Conservation (phyloP, 2,888 invertebrate genomes). For the Leptogaster cylindrica region DNA sequence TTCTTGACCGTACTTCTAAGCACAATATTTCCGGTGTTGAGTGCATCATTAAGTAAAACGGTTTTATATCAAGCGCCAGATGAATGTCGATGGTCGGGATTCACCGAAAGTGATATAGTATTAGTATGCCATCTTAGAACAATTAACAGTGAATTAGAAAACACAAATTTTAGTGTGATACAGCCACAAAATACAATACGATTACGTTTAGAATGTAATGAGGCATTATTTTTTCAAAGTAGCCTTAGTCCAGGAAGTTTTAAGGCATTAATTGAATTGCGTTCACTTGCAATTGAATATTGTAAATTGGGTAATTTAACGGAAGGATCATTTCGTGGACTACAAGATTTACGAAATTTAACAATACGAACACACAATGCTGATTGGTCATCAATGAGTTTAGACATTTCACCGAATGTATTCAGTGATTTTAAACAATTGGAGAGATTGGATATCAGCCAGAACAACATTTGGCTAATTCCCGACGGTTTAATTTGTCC, state of each 20-base stretch:
- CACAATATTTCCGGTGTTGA: conserved; percentile 54
- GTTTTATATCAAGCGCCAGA: conserved; percentile 79
- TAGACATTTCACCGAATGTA: conserved; percentile 81
- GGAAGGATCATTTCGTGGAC: conserved; percentile 78
- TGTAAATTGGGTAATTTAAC: conserved; percentile 88
- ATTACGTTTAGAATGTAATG: conserved; percentile 79
- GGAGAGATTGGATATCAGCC: conserved; percentile 83
- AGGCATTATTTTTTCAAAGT: conserved; percentile 79
- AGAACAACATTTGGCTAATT: conserved; percentile 88
- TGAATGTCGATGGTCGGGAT: conserved; percentile 69
- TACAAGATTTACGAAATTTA: conserved; percentile 82
- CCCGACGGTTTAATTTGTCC: conserved; percentile 87
- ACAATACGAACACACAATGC: conserved; percentile 85
- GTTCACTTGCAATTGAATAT: conserved; percentile 81
- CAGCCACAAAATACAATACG: conserved; percentile 84
- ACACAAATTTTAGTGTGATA: conserved; percentile 86
- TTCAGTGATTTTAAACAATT: conserved; percentile 80
- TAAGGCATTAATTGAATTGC: conserved; percentile 78
- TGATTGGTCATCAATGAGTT: conserved; percentile 83
- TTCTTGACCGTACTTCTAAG: conserved; percentile 40
- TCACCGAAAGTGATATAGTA: conserved; percentile 68
- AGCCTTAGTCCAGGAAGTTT: conserved; percentile 80
- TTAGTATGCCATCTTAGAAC: conserved; percentile 80
- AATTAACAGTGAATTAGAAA: conserved; percentile 86
- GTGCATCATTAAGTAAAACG: conserved; percentile 60